Evolutionary conservation across 1,140 invertebrate species (phyloP).

Genomic region (Drosophila bipectinata): DNA sequence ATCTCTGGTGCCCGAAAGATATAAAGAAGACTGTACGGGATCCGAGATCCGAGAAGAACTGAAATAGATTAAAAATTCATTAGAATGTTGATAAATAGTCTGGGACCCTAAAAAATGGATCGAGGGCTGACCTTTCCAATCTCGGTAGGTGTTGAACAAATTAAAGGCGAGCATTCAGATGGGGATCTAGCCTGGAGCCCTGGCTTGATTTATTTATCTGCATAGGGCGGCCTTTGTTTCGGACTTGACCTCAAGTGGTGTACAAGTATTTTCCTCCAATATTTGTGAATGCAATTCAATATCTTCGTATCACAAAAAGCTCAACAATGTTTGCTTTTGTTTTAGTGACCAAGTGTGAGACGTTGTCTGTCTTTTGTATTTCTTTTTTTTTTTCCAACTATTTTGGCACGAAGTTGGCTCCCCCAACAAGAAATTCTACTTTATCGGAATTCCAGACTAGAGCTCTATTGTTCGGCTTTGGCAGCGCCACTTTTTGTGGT

Average conservation of each 20-base stretch:
- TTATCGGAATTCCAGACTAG: slow-evolving; percentile 64
- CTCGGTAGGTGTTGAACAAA: slow-evolving; percentile 66
- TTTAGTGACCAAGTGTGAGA: slow-evolving; percentile 38
- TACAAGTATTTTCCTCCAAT: slow-evolving; percentile 1
- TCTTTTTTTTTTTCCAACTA: slow-evolving; percentile 38
- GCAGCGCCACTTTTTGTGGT: slow-evolving; percentile 39
- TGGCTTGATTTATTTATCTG: slow-evolving; percentile 36
- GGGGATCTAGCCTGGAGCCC: slow-evolving; percentile 11
- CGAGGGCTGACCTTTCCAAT: slow-evolving; percentile 26
- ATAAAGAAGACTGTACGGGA: slow-evolving; percentile 35
- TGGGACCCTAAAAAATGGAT: slow-evolving; percentile 34
- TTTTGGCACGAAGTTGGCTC: slow-evolving; percentile 63
- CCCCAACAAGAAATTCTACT: slow-evolving; percentile 56
- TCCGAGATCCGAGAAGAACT: slow-evolving; percentile 11
- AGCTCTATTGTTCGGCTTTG: slow-evolving; percentile 52
- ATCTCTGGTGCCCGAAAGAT: slow-evolving; percentile 26
- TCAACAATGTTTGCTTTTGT: slow-evolving; percentile 61
- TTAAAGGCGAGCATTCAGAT: slow-evolving; percentile 63
- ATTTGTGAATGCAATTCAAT: slow-evolving; percentile 47
- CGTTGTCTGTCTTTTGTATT: slow-evolving; percentile 39
- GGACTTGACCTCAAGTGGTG: slow-evolving; percentile 2
- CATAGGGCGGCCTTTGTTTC: slow-evolving; percentile 15
- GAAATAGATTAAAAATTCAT: slow-evolving; percentile 79
- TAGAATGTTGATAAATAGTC: slow-evolving; percentile 74
- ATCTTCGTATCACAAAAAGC: slow-evolving; percentile 28